Base-by-base conservation (phyloP, 2,113 vertebrate species). In the Aptenodytes forsteri region DNA sequence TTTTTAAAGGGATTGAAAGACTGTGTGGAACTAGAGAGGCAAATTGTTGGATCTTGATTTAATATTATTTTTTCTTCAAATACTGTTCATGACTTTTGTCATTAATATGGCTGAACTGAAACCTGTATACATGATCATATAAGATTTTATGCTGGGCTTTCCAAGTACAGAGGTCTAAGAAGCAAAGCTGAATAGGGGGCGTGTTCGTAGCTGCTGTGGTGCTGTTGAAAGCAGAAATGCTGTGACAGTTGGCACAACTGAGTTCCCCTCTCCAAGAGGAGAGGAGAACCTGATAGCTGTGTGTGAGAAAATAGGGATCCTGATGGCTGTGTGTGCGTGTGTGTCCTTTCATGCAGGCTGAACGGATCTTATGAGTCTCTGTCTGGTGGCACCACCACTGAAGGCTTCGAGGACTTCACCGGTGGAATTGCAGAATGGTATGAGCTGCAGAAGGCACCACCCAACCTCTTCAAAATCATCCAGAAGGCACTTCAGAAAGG, bases 371-470 rank as follows among this genome's bases (percentile, higher is more conserved):
- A 99, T 0, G 99, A 99, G 83, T 98, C 99, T 0, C 96, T 99
- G 14, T 99, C 99, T 0, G 99, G 99, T 10, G 99, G 99, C 1
- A 98, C 98, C 92, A 99, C 99, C 97, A 99, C 99, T 0, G 99
- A 99, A 95, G 99, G 99, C 83, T 99, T 99, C 0, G 99, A 99
- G 95, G 99, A 99, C 95, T 99, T 99, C 97, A 99, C 99, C 0
- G 99, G 99, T 10, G 99, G 99, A 76, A 99, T 99, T 40, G 98
- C 99, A 0, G 99, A 99, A 97, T 99, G 98, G 97, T 99, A 97
- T 4, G 99, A 99, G 85, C 96, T 99, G 61, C 98, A 86, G 18
- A 98, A 97, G 19, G 97, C 99, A 3, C 99, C 99, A 0, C 14
- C 97, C 34, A 98, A 99, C 97, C 97, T 99, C 90, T 99, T 99